Base-by-base conservation (phyloP, 2,797 vertebrate genomes). In the Phoxinus dragarum region DNA sequence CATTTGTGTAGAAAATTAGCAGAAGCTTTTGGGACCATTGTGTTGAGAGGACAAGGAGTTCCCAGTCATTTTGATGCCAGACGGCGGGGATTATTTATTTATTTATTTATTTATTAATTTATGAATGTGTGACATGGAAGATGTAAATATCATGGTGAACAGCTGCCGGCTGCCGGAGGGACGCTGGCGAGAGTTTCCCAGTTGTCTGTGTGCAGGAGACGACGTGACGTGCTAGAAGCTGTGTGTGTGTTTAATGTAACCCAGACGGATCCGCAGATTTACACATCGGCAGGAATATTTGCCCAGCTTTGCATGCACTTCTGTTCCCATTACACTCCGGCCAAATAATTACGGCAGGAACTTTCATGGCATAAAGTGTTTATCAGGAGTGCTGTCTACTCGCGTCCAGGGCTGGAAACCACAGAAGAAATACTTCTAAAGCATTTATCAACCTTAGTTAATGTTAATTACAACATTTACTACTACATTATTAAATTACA, bases 161-260 rank as follows among this genome's bases (percentile, higher is more conserved):
- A 80, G 83, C 79, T 81, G 78, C 11, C 85, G 27, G 36, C 4
- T 8, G 80, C 67, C 44, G 4, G n/a, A 44, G 56, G 42, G 66
- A 69, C 27, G 61, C 7, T 38, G 44, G 19, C 3, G 9, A 17
- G 4, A 74, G 27, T 66, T 82, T 66, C 38, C 5, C 68, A 27
- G 27, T 56, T 73, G 23, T 44, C 27, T 54, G 61, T 34, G 8
- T 23, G 23, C 17, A 56, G 7, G 47, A 12, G 12, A 69, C 69
- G 36, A 68, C 17, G 5, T 40, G 72, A 42, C 73, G 27, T 27
- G 27, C 67, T 54, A 54, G 76, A 67, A 61, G 69, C 69, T 40
- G 72, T 84, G 64, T 78, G 69, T 59, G 64, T 69, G 44, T 84
- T 77, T 59, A 56, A 84, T 84, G 44, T 84, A 59, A 84, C 82